Evolutionary conservation across 2,797 vertebrate species (phyloP).

Genomic region (Cyprinodon diabolis): DNA sequence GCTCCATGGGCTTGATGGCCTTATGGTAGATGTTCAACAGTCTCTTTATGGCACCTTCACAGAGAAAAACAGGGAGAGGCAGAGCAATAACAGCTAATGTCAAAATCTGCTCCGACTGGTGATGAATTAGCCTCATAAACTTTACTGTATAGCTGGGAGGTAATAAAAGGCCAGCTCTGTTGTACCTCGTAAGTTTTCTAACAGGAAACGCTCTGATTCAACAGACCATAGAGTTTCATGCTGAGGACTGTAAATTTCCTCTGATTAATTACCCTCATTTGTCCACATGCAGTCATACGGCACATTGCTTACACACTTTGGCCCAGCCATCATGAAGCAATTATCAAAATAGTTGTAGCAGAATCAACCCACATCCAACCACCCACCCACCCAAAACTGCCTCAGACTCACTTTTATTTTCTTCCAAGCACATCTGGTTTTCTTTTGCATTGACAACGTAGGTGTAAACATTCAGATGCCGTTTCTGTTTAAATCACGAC

Average conservation of each 20-base stretch:
- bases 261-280: conserved; percentile 64
- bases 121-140: conserved; percentile 44
- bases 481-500: conserved; percentile 26
- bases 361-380: conserved; percentile 18
- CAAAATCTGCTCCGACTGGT: conserved; percentile 30
- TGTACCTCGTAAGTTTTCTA: conserved; percentile 22
- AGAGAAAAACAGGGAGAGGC: conserved; percentile 3
- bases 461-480: conserved; percentile 50
- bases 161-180: conserved; percentile 37
- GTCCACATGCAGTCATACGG: background rate
- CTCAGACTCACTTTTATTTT: conserved; percentile 48
- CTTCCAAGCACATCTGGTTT: conserved; percentile 58
- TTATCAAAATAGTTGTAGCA: conserved; percentile 58
- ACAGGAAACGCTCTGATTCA: conserved; percentile 29
- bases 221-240: conserved; percentile 60
- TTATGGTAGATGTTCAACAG: conserved; percentile 91
- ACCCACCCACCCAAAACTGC: conserved; percentile 10
- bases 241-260: conserved; percentile 40
- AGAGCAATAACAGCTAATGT: conserved; percentile 26
- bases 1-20: conserved; percentile 93
- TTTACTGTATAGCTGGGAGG: conserved; percentile 42
- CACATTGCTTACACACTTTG: conserved; percentile 11
- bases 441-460: conserved; percentile 39
- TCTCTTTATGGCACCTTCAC: conserved; percentile 87
- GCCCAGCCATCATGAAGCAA: conserved; percentile 65